Evolutionary conservation across 2,797 vertebrate genomes (phyloP), one percentile per base, ranked within the genome.

Genomic region (Limosa lapponica): DNA sequence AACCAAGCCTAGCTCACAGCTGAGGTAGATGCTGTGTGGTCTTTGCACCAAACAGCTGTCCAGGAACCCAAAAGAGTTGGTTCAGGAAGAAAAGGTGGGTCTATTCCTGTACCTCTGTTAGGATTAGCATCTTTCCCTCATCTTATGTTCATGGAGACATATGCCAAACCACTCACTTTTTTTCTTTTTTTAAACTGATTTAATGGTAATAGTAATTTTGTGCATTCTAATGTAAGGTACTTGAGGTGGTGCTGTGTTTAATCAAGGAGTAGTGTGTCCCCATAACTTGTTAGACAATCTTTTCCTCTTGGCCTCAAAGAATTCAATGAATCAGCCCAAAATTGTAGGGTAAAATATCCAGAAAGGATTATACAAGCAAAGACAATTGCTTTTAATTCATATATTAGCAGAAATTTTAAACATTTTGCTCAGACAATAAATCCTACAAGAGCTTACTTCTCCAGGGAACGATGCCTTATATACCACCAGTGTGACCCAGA

Each of bases 41-140:
- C 22, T 70, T 78, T 28, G 34, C 39, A 55, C 25, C 14, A 30
- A 58, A 22, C 1, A 10, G 28, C 59, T 87, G 22, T 7, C 27
- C 6, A 2, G 44, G 18, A 79, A 17, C 2, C 10, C 62, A 30
- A 16, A 83, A 49, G 13, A 10, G 4, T 0, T 49, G 58, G 3
- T 23, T 70, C 28, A 30, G 34, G n/a, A 81, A 71, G 34, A 86
- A 64, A 62, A 43, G 5, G 6, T 55, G 5, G 3, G 14, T 79
- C 32, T 61, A 7, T 37, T 65, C 24, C 46, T 73, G 16, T 16
- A 27, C 8, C 8, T 64, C 48, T 51, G 24, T 25, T 55, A 59
- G 16, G 11, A 43, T 51, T 80, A 80, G 2, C 19, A 55, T 36
- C 7, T 49, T 87, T 75, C 39, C 12, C 13, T 59, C 0, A 0